Evolutionary conservation across 2,113 vertebrate genomes (phyloP), one percentile per base, ranked within the genome.

Genomic region (Paedocypris sp.): DNA sequence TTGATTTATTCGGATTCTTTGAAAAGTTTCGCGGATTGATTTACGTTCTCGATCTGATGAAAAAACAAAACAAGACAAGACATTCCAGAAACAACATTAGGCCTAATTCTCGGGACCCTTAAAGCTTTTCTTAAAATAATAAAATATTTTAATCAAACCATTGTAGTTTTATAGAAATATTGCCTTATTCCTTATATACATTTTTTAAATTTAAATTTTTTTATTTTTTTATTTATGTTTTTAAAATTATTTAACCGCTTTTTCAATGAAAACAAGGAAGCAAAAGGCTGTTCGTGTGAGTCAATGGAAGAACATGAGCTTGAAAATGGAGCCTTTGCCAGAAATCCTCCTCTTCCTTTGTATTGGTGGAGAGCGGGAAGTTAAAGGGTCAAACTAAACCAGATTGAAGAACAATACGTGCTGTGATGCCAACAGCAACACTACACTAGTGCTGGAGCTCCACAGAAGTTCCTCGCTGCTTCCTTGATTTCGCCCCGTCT

Each of bases 391-490:
- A 68, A 71, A 76, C 43, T 47, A 41, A 66, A 72, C 35, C 46
- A 70, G 39, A 69, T 63, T 66, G 65, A 58, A 75, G 73, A 82
- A 86, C 80, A 82, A 86, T 84, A 77, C 54, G 18, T 51, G 15
- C 35, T 64, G 48, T 61, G 25, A 41, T 78, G 84, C 80, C 82
- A 84, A 79, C 46, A 75, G 76, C 72, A 82, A 80, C 73, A 78
- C 74, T 72, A 45, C 5, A 71, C 64, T 35, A 54, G 41, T 25
- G 11, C 29, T 20, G 35, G 52, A 62, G 42, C 46, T 48, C 45
- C 63, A 46, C 48, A 29, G 18, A 31, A 22, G 54, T 32, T 64
- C 41, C 26, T 33, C 46, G 43, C 3, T 8, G 46, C 32, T 20
- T 50, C 46, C 36, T 46, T 45, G 38, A 15, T 60, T 61, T 43